Conservation (phyloP, 2,888 invertebrate genomes). For the Choristoneura rosaceana region DNA sequence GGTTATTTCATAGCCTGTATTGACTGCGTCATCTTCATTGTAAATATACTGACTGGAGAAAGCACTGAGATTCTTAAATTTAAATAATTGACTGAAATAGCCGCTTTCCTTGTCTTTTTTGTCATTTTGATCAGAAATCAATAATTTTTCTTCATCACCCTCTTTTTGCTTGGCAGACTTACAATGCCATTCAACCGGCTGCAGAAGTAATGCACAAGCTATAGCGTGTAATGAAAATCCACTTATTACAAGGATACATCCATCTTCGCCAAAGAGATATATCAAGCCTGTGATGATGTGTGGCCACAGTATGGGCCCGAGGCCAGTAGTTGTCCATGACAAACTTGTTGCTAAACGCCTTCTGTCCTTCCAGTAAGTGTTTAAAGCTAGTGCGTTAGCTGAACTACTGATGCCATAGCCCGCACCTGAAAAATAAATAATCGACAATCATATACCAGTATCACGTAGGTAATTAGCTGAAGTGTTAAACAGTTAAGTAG, state of each 20-base stretch:
- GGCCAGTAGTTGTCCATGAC: conserved; percentile 89
- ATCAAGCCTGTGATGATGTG: conserved; percentile 88
- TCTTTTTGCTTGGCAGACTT: conserved; percentile 68
- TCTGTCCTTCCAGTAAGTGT: conserved; percentile 90
- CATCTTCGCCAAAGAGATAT: conserved; percentile 86
- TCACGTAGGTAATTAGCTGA: not conserved
- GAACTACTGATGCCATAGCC: conserved; percentile 89
- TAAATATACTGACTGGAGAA: conserved; percentile 88
- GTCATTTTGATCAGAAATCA: conserved; percentile 49
- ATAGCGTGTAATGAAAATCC: conserved; percentile 89
- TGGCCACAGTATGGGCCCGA: conserved; percentile 91
- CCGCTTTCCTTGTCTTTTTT: conserved; percentile 69
- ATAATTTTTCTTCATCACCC: conserved; percentile 62
- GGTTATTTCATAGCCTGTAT: conserved; percentile 87
- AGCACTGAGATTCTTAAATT: conserved; percentile 74
- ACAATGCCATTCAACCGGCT: conserved; percentile 91
- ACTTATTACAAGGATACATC: conserved; percentile 88
- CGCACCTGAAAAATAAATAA: conserved; percentile 76
- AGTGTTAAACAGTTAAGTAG: not conserved
- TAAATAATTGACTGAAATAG: conserved; percentile 72
- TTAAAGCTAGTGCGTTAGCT: conserved; percentile 89
- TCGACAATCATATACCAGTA: not conserved
- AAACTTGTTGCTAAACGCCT: conserved; percentile 89
- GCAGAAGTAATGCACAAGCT: conserved; percentile 88
- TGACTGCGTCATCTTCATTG: conserved; percentile 87